A percentile compares a stretch with the other conserved stretches of the same genome.
Conservation (phyloP, 2,888 invertebrate genomes). For the Drosophila greeni region DNA sequence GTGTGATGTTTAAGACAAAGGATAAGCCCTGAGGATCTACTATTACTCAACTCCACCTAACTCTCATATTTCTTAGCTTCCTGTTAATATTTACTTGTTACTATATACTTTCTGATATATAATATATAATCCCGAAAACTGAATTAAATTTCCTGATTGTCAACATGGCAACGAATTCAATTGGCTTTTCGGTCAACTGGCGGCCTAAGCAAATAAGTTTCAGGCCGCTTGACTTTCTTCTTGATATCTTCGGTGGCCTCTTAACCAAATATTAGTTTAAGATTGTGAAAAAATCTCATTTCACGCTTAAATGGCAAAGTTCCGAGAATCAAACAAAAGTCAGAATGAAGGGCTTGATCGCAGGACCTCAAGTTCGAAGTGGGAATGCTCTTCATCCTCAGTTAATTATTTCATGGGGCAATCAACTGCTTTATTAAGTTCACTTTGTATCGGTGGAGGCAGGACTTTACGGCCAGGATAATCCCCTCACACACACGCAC, state of each 20-base stretch:
- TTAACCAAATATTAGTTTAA: conserved; percentile 58
- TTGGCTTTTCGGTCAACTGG: conserved; percentile 20
- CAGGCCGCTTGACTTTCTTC: conserved; percentile 4
- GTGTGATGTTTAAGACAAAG: conserved; percentile 10
- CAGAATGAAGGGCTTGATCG: conserved; percentile 17
- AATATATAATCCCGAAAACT: neutral
- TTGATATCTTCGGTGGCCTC: conserved; percentile 27
- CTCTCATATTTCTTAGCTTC: neutral
- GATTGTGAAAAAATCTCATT: conserved; percentile 61
- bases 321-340: conserved; percentile 35
- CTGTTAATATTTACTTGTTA: too few species aligned
- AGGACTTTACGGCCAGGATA: conserved; percentile 21
- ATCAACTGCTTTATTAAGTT: conserved; percentile 32
- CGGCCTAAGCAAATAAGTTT: conserved; percentile 33
- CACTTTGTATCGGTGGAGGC: conserved; percentile 10
- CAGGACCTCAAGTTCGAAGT: conserved; percentile 1
- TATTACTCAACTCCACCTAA: neutral
- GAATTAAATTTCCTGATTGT: conserved; percentile 2
- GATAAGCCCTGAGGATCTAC: neutral
- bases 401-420: conserved; percentile 27
- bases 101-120: neutral
- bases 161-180: conserved; percentile 17
- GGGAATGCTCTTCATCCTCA: conserved; percentile 10
- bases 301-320: conserved; percentile 62
- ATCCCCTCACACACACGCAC: conserved; percentile 12